Percentiles rank a stretch among this genome's conserved stretches.
phyloP scores from a whole-genome alignment of 2,113 vertebrate species.

The Saccopteryx leptura region DNA sequence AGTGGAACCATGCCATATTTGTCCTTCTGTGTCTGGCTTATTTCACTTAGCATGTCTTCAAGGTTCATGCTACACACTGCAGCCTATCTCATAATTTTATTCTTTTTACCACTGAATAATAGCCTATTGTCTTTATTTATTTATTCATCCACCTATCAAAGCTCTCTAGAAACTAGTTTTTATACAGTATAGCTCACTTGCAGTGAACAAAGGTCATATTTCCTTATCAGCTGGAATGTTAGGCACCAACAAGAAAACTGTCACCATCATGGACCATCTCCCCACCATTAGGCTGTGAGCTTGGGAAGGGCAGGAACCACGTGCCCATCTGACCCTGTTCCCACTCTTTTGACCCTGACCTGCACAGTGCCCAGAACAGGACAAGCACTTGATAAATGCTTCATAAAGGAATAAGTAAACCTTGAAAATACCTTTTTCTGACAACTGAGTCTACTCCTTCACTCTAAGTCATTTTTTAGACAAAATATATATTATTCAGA shows the following conservation, averaged over 20 bases:
- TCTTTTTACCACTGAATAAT: background rate
- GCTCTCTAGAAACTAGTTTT: background rate
- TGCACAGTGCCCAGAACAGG: background rate
- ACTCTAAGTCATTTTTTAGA: background rate
- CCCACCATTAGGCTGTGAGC: background rate
- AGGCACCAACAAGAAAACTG: background rate
- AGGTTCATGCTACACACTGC: background rate
- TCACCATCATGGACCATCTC: background rate
- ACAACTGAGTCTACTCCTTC: background rate
- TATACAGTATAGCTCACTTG: background rate
- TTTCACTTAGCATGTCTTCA: conserved; percentile 23
- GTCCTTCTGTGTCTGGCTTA: background rate
- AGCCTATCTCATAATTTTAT: background rate
- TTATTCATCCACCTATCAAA: background rate
- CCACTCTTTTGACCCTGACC: background rate
- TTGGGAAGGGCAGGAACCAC: background rate
- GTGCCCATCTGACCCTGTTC: background rate
- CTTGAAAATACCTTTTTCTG: background rate
- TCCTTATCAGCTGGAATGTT: background rate
- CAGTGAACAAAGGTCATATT: background rate
- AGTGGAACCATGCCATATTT: background rate
- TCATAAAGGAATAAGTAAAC: background rate
- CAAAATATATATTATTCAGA: background rate
- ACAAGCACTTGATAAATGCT: background rate
- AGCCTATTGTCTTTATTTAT: background rate